Evolutionary conservation across 2,113 vertebrate species (phyloP), one percentile per base, ranked within the genome.

Genomic region (Chlorocebus sabaeus): DNA sequence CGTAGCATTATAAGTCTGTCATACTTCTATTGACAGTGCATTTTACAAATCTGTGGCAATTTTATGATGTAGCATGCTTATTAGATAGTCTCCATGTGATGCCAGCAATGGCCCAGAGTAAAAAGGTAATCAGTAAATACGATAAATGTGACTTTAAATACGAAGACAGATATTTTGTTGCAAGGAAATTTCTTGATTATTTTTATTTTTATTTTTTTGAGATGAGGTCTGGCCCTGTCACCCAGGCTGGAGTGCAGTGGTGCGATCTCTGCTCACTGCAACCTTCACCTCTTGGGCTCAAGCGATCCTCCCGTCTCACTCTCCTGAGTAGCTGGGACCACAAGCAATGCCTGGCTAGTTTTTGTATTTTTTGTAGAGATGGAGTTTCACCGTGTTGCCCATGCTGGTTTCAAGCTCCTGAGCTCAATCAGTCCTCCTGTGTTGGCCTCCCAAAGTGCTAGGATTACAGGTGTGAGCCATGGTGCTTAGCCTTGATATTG

Each of bases 91-190:
- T 93, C 16, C 23, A 11, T 38, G 35, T 92, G 45, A 30, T 93
- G 17, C 73, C n/a, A 88, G 32, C 13, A 32, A 9, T 96, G 40
- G 40, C 50, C 52, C 10, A 78, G 25, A 61, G n/a, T 81, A 75
- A 92, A 12, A 72, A 72, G 72, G 18, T 90, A 68, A 20, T 90
- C 61, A 73, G 45, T 72, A 92, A 81, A 67, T 94, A 48, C 59
- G 35, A 35, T 89, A 89, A 89, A 61, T 76, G 9, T 57, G 73
- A 92, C 61, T 96, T 96, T 73, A 55, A 48, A 32, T 94, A 52
- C 43, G 90, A 67, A 85, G 20, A 61, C n/a, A 78, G n/a, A 55
- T 73, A n/a, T 73, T 94, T 17, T 88, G 13, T 90, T 83, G 18
- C 55, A 84, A 59, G 52, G 68, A 92, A 89, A 1, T 52, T 90